phyloP scores from a whole-genome alignment of 2,888 invertebrate species.

The Heliconius cydno region DNA sequence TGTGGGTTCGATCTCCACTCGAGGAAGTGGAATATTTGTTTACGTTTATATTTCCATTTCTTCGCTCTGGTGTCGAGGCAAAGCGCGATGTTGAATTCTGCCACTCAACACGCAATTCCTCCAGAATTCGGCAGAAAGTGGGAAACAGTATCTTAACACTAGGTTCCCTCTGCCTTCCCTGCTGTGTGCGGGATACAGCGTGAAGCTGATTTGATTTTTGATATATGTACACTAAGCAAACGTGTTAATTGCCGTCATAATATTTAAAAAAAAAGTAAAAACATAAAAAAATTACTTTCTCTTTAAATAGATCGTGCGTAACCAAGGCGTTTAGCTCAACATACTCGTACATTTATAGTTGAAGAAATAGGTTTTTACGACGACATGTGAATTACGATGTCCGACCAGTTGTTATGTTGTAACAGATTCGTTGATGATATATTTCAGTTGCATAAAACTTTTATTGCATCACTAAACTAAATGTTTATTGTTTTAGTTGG shows the following conservation, averaged over 20 bases:
- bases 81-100: no score
- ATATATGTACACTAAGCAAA: neutral
- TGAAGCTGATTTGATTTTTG: no score
- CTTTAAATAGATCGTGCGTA: constrained; percentile 36
- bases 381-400: constrained; percentile 36
- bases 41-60: no score
- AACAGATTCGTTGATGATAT: constrained; percentile 47
- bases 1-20: no score
- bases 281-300: constrained; percentile 37
- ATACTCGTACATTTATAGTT: constrained; percentile 24
- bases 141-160: no score
- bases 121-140: no score
- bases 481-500: constrained; percentile 44
- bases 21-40: no score
- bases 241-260: constrained; percentile 29
- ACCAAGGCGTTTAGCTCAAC: constrained; percentile 25
- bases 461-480: constrained; percentile 57
- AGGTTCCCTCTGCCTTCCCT: no score
- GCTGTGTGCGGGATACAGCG: no score
- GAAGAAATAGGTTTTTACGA: constrained; percentile 51
- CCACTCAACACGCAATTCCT: no score
- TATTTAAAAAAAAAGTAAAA: constrained; percentile 30
- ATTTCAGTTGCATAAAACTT: constrained; percentile 56
- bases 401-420: constrained; percentile 50
- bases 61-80: no score